Percentiles rank a stretch among this genome's conserved stretches.
Evolutionary conservation across 2,113 vertebrate genomes (phyloP).

Genomic region (Saccopteryx bilineata): DNA sequence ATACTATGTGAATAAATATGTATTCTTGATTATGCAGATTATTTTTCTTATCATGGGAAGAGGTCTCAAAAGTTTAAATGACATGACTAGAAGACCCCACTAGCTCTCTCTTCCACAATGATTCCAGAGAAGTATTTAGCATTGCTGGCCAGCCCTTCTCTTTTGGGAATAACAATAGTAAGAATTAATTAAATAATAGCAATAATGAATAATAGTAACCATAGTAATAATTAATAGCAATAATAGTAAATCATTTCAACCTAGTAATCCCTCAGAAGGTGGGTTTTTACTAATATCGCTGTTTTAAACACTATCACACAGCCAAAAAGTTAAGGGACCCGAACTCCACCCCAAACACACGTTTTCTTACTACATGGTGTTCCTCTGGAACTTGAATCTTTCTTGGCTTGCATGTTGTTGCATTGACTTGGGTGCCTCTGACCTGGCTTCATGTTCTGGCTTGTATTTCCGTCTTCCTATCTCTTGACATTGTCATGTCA

Average conservation of each 20-base stretch:
- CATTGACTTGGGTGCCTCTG: background rate
- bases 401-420: background rate
- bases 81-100: background rate
- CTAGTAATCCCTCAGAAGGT: background rate
- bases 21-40: background rate
- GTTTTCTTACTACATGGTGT: background rate
- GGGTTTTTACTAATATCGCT: background rate
- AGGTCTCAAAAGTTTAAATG: slow-evolving; percentile 4
- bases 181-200: slow-evolving; percentile 1
- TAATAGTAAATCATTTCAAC: background rate
- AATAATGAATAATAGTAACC: background rate
- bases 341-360: background rate
- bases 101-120: background rate
- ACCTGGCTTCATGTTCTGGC: background rate
- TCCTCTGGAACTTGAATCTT: background rate
- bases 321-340: background rate
- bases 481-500: background rate
- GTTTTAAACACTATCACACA: background rate
- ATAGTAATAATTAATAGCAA: slow-evolving; percentile 9
- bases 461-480: background rate
- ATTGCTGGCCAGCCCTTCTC: background rate
- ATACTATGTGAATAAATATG: background rate
- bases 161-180: background rate
- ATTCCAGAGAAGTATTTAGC: background rate
- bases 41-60: background rate